Conservation (phyloP, 2,888 invertebrate species). For the Noctua comes region DNA sequence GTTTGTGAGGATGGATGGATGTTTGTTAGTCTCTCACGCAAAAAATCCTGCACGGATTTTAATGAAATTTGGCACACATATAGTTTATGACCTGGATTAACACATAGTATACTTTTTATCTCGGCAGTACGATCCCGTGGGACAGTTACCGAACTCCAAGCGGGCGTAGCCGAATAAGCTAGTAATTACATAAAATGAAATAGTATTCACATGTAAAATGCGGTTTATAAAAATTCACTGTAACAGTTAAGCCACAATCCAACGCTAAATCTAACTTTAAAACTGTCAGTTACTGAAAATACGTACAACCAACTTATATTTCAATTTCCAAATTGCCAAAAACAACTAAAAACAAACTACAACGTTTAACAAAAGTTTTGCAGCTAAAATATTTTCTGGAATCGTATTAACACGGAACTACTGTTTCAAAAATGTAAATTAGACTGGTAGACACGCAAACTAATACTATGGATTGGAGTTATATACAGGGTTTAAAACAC, state of each 20-base stretch:
- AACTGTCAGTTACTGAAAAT: conserved; percentile 21
- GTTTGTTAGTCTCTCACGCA: too few relatives aligned
- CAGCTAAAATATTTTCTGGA: conserved; percentile 26
- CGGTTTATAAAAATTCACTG: neutral
- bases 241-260: neutral
- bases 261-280: neutral
- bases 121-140: too few relatives aligned
- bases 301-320: conserved; percentile 35
- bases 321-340: conserved; percentile 24
- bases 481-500: too few relatives aligned
- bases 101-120: too few relatives aligned
- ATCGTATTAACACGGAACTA: conserved; percentile 45
- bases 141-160: too few relatives aligned
- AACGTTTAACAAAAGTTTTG: conserved; percentile 24
- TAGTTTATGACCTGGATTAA: too few relatives aligned
- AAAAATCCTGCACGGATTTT: too few relatives aligned
- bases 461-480: neutral
- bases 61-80: too few relatives aligned
- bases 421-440: conserved; percentile 49
- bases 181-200: neutral
- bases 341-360: conserved; percentile 26
- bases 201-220: neutral
- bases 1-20: too few relatives aligned
- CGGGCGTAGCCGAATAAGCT: too few relatives aligned
- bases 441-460: conserved; percentile 36